A percentile compares a stretch with the other conserved stretches of the same genome.
Conservation (phyloP, 2,888 invertebrate genomes). For the Aphelenchoides bicaudatus region DNA sequence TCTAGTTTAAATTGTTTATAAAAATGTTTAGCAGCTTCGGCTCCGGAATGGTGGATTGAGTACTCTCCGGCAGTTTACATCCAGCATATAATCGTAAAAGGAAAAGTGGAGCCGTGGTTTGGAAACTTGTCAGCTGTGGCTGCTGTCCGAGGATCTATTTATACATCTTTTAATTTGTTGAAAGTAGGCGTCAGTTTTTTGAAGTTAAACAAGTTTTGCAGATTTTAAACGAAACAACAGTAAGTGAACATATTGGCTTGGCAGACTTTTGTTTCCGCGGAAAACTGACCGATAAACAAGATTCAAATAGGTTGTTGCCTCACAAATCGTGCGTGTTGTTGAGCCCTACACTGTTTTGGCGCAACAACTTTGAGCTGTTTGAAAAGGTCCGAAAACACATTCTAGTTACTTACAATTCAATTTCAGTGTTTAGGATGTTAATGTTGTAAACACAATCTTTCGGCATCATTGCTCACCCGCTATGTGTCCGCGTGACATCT, state of each 20-base stretch:
- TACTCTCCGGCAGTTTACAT: conserved; percentile 42
- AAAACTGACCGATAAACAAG: conserved; percentile 16
- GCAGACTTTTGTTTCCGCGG: conserved; percentile 30
- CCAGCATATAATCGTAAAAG: conserved; percentile 49
- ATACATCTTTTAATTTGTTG: conserved; percentile 38
- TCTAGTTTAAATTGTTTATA: too few species aligned
- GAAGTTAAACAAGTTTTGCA: too few species aligned
- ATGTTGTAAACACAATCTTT: conserved; percentile 45
- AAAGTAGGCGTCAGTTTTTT: too few species aligned
- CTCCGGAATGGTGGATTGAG: conserved; percentile 48
- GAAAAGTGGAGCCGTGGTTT: conserved; percentile 50
- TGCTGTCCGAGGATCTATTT: conserved; percentile 41
- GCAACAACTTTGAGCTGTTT: conserved; percentile 35
- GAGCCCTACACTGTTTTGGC: conserved; percentile 50
- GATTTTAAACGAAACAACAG: conserved; percentile 10
- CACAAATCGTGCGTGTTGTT: conserved; percentile 41
- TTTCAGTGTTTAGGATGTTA: conserved; percentile 34
- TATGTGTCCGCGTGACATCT: conserved; percentile 48
- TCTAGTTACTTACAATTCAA: neutral
- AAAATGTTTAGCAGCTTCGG: conserved; percentile 23
- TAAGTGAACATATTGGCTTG: conserved; percentile 23
- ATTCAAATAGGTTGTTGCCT: conserved; percentile 30
- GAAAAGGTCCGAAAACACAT: conserved; percentile 20
- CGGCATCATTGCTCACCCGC: conserved; percentile 42
- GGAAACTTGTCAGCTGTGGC: conserved; percentile 7